Percentiles rank a stretch among this genome's conserved stretches.
These are phyloP conservation scores for Incurvaria masculella DNA, from an alignment of 2,888 invertebrate genomes.

Conservation along the genomic window DNA sequence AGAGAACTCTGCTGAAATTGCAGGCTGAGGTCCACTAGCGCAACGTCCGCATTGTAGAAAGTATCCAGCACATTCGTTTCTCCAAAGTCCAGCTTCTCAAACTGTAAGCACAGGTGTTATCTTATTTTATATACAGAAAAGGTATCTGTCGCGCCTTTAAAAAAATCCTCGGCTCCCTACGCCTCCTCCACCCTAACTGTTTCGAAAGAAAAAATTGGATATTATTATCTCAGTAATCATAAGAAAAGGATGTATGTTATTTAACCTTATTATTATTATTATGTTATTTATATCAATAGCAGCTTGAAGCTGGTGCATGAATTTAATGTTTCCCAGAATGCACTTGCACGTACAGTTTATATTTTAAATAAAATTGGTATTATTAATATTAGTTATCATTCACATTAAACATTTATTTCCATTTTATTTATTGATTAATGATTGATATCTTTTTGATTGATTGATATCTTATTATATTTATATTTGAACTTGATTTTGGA, in stretches of 20 bases:
- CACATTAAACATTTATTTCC: too few relatives aligned
- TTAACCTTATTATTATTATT: not conserved
- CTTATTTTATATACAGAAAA: constrained; percentile 2
- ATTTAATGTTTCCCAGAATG: too few relatives aligned
- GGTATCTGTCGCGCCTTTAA: not conserved
- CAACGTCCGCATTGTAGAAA: constrained; percentile 98
- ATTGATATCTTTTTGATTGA: too few relatives aligned
- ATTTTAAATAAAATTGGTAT: constrained; percentile 6
- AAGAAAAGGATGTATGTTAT: constrained; percentile 5
- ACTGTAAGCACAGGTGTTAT: constrained; percentile 55
- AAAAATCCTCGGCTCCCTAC: not conserved
- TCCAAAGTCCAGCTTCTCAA: constrained; percentile 96
- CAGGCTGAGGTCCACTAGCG: constrained; percentile 90
- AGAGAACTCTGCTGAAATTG: constrained; percentile 90
- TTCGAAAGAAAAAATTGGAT: constrained; percentile 3
- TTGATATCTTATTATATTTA: too few relatives aligned
- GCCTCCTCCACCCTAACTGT: constrained; percentile 14
- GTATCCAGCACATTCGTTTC: constrained; percentile 92
- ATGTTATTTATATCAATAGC: too few relatives aligned
- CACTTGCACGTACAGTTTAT: not conserved
- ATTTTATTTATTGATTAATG: too few relatives aligned
- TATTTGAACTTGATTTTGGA: too few relatives aligned
- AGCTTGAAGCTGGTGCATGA: too few relatives aligned
- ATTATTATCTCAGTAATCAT: constrained; percentile 5
- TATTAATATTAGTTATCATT: too few relatives aligned